A percentile compares a stretch with the other conserved stretches of the same genome.
Evolutionary conservation across 2,888 invertebrate genomes (phyloP).

Genomic region (Boloria selene): DNA sequence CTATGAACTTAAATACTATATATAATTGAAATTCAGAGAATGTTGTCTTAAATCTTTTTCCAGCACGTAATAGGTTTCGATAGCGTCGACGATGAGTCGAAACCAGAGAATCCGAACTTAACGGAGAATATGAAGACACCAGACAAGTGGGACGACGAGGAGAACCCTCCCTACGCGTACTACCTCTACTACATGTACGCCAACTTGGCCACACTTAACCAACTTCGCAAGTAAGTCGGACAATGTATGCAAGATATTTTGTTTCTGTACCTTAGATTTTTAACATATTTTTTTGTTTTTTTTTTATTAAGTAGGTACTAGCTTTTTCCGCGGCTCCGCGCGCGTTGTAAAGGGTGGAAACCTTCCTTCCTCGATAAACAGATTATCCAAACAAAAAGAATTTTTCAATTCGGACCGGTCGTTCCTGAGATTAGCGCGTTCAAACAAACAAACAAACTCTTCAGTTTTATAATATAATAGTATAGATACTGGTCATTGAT

Average conservation of each 20-base stretch:
- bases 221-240: slow-evolving; percentile 90
- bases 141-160: slow-evolving; percentile 91
- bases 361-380: too few relatives aligned
- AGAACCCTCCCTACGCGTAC: slow-evolving; percentile 99
- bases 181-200: slow-evolving; percentile 99
- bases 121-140: slow-evolving; percentile 92
- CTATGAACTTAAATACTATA: too few relatives aligned
- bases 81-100: slow-evolving; percentile 99
- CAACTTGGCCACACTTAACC: slow-evolving; percentile 97
- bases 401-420: too few relatives aligned
- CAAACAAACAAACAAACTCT: too few relatives aligned
- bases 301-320: too few relatives aligned
- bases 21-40: too few relatives aligned
- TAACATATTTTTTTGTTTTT: too few relatives aligned
- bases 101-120: slow-evolving; percentile 96
- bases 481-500: background rate
- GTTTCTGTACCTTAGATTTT: background rate
- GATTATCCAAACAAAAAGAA: too few relatives aligned
- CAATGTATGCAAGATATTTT: background rate
- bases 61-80: slow-evolving; percentile 97
- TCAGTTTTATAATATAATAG: too few relatives aligned
- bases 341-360: too few relatives aligned
- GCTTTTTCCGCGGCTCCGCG: too few relatives aligned
- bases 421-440: too few relatives aligned
- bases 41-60: slow-evolving; percentile 27